These are phyloP conservation scores for Parotocinclus haroldoi DNA, from an alignment of 2,797 vertebrate genomes.

Conservation along the genomic window DNA sequence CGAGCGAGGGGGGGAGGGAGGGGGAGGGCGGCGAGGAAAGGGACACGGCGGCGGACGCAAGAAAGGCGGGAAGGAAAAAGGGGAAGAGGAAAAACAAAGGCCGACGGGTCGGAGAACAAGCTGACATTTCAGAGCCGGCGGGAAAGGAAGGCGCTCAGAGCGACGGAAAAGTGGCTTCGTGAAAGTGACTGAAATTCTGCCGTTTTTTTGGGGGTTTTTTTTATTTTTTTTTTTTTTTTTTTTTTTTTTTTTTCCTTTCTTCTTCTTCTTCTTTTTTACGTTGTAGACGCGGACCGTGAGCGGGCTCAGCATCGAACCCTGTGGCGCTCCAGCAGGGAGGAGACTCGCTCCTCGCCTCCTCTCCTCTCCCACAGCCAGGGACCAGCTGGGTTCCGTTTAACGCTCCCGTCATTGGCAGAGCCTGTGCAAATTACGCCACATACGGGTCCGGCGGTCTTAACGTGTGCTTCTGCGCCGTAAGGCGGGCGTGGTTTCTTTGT, in stretches of 20 bases:
- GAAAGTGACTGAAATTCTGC: constrained; percentile 69
- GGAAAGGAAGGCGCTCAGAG: constrained; percentile 61
- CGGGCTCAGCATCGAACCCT: constrained; percentile 75
- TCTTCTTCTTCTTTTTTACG: constrained; percentile 68
- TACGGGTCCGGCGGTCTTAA: constrained; percentile 13
- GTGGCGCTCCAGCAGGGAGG: constrained; percentile 58
- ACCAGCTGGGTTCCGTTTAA: constrained; percentile 40
- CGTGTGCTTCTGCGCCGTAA: neutral
- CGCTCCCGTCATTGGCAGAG: constrained; percentile 56
- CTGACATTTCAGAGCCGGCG: neutral
- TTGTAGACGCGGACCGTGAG: constrained; percentile 63
- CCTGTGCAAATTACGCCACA: constrained; percentile 62
- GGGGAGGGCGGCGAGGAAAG: constrained; percentile 33
- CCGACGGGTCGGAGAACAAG: constrained; percentile 41
- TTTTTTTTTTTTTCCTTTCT: constrained; percentile 70
- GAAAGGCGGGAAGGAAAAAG: constrained; percentile 41
- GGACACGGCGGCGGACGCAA: constrained; percentile 56
- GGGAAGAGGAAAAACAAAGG: constrained; percentile 39
- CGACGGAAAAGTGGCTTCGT: constrained; percentile 58
- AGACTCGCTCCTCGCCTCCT: constrained; percentile 41
- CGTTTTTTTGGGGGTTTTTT: constrained; percentile 57
- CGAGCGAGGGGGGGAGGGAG: constrained; percentile 29
- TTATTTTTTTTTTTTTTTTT: constrained; percentile 78
- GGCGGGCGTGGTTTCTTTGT: neutral
- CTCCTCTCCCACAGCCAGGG: constrained; percentile 32